Conservation (phyloP, 2,888 invertebrate species). For the Eristalis arbustorum region DNA sequence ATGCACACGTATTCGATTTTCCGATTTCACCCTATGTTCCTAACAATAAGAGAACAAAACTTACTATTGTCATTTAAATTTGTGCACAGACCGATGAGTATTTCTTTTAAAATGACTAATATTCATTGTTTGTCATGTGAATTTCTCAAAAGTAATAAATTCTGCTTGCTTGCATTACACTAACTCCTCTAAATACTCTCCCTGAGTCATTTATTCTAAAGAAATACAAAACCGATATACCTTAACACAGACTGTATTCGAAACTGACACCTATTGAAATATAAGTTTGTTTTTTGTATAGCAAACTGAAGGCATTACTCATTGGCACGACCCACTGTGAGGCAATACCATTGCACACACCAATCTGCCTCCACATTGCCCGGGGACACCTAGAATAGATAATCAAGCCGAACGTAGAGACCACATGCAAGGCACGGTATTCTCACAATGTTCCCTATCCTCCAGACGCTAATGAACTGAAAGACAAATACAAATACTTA, state of each 20-base stretch:
- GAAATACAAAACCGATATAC: neutral
- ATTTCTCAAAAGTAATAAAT: neutral
- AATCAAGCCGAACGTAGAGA: neutral
- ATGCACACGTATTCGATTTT: too few relatives aligned
- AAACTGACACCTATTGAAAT: neutral
- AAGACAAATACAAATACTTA: neutral
- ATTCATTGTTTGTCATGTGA: neutral
- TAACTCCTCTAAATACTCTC: neutral
- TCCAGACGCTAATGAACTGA: neutral
- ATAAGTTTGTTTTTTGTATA: neutral
- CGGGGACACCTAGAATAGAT: neutral
- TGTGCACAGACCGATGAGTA: neutral
- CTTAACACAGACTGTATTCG: neutral
- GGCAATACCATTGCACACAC: neutral
- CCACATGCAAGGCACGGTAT: neutral
- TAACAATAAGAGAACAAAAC: too few relatives aligned
- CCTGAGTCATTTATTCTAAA: neutral
- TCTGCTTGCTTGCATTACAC: neutral
- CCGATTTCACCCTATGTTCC: too few relatives aligned
- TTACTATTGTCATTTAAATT: too few relatives aligned
- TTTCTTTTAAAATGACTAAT: neutral
- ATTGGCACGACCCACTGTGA: neutral
- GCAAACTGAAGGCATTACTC: neutral
- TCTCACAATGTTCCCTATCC: neutral
- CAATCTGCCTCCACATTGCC: neutral